Evolutionary conservation across 2,113 vertebrate genomes (phyloP).

Genomic region (Passer montanus): DNA sequence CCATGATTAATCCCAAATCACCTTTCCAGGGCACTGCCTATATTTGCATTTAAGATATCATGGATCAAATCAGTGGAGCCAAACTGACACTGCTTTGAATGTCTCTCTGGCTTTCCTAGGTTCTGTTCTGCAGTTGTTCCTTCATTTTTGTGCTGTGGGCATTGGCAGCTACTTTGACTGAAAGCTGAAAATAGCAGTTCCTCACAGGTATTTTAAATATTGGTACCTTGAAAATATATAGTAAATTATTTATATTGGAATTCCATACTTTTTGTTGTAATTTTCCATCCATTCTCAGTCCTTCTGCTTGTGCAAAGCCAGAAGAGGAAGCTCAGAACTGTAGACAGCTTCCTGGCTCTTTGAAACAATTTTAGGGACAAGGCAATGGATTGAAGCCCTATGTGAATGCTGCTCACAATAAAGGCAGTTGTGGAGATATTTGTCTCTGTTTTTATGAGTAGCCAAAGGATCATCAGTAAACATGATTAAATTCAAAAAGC

Average conservation of each 20-base stretch:
- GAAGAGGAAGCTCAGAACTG: neutral
- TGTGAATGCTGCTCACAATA: neutral
- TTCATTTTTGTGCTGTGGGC: neutral
- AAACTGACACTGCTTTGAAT: neutral
- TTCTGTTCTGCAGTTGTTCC: neutral
- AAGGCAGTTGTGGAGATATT: neutral
- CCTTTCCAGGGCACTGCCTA: neutral
- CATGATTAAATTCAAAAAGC: conserved; percentile 8
- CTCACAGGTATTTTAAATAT: neutral
- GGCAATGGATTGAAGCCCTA: neutral
- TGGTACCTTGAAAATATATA: neutral
- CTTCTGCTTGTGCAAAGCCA: neutral
- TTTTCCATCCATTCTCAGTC: neutral
- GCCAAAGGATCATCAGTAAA: conserved; percentile 35
- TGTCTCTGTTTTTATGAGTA: neutral
- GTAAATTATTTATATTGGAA: neutral
- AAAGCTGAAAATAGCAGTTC: neutral
- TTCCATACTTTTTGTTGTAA: neutral
- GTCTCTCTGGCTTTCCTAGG: neutral
- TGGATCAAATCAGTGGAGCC: neutral
- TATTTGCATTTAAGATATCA: neutral
- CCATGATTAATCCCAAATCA: neutral
- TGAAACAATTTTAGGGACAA: neutral
- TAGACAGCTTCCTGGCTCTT: neutral
- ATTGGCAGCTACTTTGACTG: neutral